These are phyloP conservation scores for Gallinago stenura DNA, from an alignment of 2,797 vertebrate genomes.

Conservation along the genomic window DNA sequence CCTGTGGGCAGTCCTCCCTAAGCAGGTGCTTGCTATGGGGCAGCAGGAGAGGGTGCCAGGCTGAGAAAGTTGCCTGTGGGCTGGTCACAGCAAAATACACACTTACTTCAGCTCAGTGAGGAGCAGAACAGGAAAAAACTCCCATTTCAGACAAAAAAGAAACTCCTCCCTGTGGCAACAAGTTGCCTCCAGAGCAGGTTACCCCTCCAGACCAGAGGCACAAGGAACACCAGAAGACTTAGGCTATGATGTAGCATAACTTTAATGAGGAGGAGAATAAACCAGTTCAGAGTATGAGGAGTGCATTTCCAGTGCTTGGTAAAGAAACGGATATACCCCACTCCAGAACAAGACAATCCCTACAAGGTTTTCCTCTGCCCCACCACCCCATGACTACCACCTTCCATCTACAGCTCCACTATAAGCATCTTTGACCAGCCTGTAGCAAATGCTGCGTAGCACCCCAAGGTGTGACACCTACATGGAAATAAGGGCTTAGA, in stretches of 20 bases:
- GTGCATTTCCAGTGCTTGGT: background rate
- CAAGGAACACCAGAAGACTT: conserved; percentile 8
- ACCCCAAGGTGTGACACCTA: background rate
- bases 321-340: background rate
- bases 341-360: background rate
- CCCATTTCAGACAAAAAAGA: background rate
- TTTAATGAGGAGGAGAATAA: conserved; percentile 52
- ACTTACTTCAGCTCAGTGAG: background rate
- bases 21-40: background rate
- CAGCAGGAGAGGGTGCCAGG: background rate
- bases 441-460: background rate
- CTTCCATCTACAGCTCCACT: background rate
- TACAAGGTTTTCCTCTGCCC: background rate
- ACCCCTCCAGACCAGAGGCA: background rate
- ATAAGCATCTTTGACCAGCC: background rate
- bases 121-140: background rate
- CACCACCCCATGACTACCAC: background rate
- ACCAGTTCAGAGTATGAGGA: background rate
- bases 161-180: background rate
- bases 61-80: background rate
- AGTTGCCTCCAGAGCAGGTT: background rate
- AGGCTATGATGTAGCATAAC: conserved; percentile 7
- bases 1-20: background rate
- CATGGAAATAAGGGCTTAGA: background rate
- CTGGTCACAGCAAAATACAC: background rate